Conservation (phyloP, 1,140 invertebrate species). For the Aphaenogaster ashmeadi region DNA sequence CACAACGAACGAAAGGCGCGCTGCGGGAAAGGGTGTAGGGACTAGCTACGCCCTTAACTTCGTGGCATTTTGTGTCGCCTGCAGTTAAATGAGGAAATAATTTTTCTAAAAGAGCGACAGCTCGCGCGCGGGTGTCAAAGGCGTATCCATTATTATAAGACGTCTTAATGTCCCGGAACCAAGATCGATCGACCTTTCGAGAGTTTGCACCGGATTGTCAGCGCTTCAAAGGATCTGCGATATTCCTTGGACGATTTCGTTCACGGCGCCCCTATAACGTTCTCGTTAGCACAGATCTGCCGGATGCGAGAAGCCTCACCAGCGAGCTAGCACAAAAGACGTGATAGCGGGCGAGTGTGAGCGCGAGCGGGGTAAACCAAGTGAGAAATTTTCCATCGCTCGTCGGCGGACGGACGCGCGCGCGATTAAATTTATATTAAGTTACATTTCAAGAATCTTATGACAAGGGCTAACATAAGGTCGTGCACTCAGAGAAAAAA, state of each 20-base stretch:
- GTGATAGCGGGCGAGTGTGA: neutral
- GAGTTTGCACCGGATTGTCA: constrained; percentile 62
- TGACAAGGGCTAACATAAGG: neutral
- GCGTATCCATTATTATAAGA: constrained; percentile 51
- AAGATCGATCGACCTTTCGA: constrained; percentile 77
- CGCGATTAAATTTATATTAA: constrained; percentile 4
- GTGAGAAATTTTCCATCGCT: neutral
- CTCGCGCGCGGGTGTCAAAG: neutral
- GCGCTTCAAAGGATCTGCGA: constrained; percentile 51
- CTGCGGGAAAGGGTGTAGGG: constrained; percentile 70
- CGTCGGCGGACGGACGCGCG: neutral
- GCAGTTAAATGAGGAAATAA: constrained; percentile 68
- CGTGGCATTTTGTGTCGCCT: neutral
- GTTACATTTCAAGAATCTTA: neutral
- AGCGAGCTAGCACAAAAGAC: neutral
- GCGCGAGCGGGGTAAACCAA: neutral
- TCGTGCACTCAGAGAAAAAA: too few relatives aligned
- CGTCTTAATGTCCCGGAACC: constrained; percentile 66
- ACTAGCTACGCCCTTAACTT: constrained; percentile 49
- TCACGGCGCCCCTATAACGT: constrained; percentile 20
- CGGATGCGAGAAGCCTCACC: neutral
- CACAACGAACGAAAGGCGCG: constrained; percentile 11
- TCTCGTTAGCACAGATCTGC: constrained; percentile 59
- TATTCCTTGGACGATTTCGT: constrained; percentile 45
- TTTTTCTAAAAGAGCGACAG: constrained; percentile 51